phyloP scores from a whole-genome alignment of 2,888 invertebrate genomes.

The Spodoptera exigua region DNA sequence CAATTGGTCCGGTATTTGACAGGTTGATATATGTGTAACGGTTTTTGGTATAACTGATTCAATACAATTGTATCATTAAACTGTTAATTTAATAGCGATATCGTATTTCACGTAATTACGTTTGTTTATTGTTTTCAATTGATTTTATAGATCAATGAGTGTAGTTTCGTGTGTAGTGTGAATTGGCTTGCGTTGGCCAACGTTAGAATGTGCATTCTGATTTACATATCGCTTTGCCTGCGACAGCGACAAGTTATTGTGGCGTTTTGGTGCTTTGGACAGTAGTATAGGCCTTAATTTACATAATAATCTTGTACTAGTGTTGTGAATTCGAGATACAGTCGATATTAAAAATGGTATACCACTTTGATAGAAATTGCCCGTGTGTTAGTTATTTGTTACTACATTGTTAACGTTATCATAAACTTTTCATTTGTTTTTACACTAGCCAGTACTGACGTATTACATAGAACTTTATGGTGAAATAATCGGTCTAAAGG shows the following conservation, averaged over 20 bases:
- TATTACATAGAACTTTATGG: too few relatives aligned
- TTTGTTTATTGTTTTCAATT: conserved; percentile 56
- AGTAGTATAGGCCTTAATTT: conserved; percentile 25
- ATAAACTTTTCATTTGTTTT: too few relatives aligned
- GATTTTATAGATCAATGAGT: conserved; percentile 26
- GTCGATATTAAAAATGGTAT: too few relatives aligned
- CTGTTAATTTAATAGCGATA: conserved; percentile 61
- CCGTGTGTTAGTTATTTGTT: too few relatives aligned
- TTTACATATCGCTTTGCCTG: conserved; percentile 38
- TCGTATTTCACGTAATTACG: conserved; percentile 65
- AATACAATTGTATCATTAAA: conserved; percentile 66
- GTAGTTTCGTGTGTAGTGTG: conserved; percentile 15
- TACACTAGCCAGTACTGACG: too few relatives aligned
- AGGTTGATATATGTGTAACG: conserved; percentile 80
- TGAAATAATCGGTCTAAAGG: too few relatives aligned
- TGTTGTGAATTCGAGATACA: conserved; percentile 4
- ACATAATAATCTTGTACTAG: conserved; percentile 6
- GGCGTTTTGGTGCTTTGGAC: conserved; percentile 17
- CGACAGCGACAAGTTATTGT: conserved; percentile 36
- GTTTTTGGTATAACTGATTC: conserved; percentile 61
- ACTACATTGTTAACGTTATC: too few relatives aligned
- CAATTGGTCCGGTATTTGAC: conserved; percentile 86
- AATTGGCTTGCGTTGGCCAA: conserved; percentile 23
- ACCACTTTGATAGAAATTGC: too few relatives aligned
- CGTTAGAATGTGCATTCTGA: conserved; percentile 26